phyloP scores from a whole-genome alignment of 2,113 vertebrate genomes.

The Megaptera novaeangliae region DNA sequence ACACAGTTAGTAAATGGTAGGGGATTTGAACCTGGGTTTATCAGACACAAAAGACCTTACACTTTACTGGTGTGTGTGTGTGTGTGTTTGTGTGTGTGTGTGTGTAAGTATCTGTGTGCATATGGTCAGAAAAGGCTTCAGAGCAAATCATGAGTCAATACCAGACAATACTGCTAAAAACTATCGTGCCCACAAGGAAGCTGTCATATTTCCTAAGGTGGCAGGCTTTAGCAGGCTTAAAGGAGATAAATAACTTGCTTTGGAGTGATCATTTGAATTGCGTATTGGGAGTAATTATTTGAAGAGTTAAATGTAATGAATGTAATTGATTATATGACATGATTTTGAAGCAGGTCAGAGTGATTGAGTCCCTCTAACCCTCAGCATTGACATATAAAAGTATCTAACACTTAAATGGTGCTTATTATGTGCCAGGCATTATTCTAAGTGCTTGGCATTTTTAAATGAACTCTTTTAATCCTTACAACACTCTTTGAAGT shows the following conservation, averaged over 20 bases:
- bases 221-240: neutral
- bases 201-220: neutral
- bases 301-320: neutral
- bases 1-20: neutral
- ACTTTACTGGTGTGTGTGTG: neutral
- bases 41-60: neutral
- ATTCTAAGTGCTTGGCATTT: neutral
- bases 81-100: neutral
- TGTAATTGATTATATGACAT: neutral
- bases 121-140: neutral
- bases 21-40: neutral
- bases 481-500: neutral
- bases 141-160: neutral
- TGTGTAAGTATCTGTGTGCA: neutral
- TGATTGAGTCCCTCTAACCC: neutral
- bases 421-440: neutral
- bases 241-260: neutral
- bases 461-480: neutral
- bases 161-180: neutral
- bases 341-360: neutral
- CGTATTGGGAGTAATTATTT: neutral
- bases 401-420: neutral
- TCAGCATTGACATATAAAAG: neutral
- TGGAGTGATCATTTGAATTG: neutral
- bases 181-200: neutral